Base-by-base conservation (phyloP, 1,140 invertebrate species). In the Dreissena rostriformis region DNA sequence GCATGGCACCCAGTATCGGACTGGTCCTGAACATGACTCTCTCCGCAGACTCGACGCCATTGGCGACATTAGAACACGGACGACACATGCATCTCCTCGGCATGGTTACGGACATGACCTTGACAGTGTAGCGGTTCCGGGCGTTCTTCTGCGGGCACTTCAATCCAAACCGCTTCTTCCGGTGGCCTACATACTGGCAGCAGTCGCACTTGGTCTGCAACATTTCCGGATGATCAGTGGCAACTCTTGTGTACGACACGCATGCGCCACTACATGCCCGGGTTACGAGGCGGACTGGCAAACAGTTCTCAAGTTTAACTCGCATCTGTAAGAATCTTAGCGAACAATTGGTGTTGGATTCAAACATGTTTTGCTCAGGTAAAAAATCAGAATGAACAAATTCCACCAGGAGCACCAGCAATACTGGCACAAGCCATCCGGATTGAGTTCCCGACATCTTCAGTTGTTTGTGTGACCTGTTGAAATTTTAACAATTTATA, bases 81-180 rank as follows among this genome's bases (percentile, higher is more conserved):
- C 76, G 65, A 55, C 76, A 79, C 76, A 79, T 79, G 39, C 76
- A 79, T 2, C 51, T 22, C 28, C 55, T 79, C 7, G 76, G 76
- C 19, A 79, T 5, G 1, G n/a, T 70, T 7, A 79, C 63, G 26
- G 65, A 68, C 2, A 22, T 67, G 12, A 79, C 66, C 49, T 28
- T 28, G 0, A 79, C 52, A 39, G 49, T 79, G 65, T 68, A 79
- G 6, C 57, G 11, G 22, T 79, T 68, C 49, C 29, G 57, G 22
- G 57, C 7, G 17, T 75, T 17, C 49, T 67, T 53, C 17, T 79
- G 51, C 19, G 66, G 66, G 57, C 76, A 79, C 61, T 55, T 51
- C 0, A 79, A 68, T 26, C 65, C 65, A 79, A 79, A 79, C 0
- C 49, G 65, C n/a, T 79, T 79, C 19, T 52, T 14, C 29, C 63